phyloP scores from a whole-genome alignment of 2,888 invertebrate species.

The Ophion costatus region DNA sequence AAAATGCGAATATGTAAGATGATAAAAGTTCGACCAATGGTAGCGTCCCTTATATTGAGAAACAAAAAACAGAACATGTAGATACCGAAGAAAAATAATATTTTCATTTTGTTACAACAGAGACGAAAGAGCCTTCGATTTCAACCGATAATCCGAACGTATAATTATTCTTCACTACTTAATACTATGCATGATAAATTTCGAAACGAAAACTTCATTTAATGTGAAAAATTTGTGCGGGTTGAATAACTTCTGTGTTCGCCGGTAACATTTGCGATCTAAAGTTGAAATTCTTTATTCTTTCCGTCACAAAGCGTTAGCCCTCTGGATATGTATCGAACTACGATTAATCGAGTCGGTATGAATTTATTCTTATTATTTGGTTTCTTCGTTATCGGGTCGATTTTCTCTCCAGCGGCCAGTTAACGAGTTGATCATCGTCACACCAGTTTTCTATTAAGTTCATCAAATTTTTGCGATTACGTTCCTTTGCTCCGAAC shows the following conservation, averaged over 20 bases:
- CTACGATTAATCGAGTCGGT: neutral
- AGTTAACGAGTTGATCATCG: conserved; percentile 37
- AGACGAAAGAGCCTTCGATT: conserved; percentile 19
- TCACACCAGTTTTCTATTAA: conserved; percentile 26
- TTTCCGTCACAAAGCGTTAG: too few relatives aligned
- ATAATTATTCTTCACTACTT: neutral
- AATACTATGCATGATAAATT: too few relatives aligned
- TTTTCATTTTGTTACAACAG: conserved; percentile 18
- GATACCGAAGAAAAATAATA: conserved; percentile 17
- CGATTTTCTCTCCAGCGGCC: conserved; percentile 24
- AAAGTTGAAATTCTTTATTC: too few relatives aligned
- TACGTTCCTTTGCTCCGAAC: conserved; percentile 29
- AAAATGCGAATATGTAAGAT: neutral
- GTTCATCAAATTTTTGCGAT: conserved; percentile 37
- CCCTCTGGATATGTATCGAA: too few relatives aligned
- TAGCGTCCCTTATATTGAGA: neutral
- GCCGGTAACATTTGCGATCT: too few relatives aligned
- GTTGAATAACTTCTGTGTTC: too few relatives aligned
- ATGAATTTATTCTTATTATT: conserved; percentile 11
- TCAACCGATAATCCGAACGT: conserved; percentile 38
- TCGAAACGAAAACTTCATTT: too few relatives aligned
- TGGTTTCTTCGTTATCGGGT: neutral
- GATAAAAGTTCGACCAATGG: neutral
- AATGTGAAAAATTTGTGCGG: too few relatives aligned
- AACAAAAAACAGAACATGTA: neutral